A percentile compares a stretch with the other conserved stretches of the same genome.
These are phyloP conservation scores for Eurystomus gularis DNA, from an alignment of 2,113 vertebrate species.

Conservation along the genomic window DNA sequence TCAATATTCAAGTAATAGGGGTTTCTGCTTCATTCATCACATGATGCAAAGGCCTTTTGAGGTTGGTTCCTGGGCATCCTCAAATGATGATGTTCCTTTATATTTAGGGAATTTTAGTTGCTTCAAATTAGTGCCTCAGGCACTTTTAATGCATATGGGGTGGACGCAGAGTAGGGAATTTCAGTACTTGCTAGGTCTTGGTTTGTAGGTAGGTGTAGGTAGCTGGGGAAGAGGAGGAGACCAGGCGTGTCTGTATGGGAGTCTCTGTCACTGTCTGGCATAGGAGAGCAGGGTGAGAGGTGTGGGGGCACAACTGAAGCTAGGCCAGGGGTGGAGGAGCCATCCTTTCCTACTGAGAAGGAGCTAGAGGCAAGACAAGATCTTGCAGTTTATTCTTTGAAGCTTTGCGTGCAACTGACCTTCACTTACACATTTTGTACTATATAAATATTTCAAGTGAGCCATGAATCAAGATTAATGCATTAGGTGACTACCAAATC, in stretches of 20 bases:
- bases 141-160: neutral
- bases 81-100: neutral
- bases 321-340: neutral
- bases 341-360: neutral
- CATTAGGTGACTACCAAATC: conserved; percentile 16
- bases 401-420: neutral
- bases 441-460: neutral
- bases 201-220: neutral
- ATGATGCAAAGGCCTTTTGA: neutral
- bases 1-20: neutral
- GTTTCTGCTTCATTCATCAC: neutral
- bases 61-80: neutral
- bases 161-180: neutral
- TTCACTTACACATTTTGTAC: neutral
- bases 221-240: neutral
- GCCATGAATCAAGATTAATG: neutral
- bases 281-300: neutral
- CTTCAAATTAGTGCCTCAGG: neutral
- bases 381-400: neutral
- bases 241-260: neutral
- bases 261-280: neutral
- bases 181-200: rapidly evolving
- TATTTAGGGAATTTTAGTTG: neutral
- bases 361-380: neutral
- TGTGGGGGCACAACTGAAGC: neutral